phyloP scores from a whole-genome alignment of 2,113 vertebrate genomes.

The Tragelaphus strepsiceros region DNA sequence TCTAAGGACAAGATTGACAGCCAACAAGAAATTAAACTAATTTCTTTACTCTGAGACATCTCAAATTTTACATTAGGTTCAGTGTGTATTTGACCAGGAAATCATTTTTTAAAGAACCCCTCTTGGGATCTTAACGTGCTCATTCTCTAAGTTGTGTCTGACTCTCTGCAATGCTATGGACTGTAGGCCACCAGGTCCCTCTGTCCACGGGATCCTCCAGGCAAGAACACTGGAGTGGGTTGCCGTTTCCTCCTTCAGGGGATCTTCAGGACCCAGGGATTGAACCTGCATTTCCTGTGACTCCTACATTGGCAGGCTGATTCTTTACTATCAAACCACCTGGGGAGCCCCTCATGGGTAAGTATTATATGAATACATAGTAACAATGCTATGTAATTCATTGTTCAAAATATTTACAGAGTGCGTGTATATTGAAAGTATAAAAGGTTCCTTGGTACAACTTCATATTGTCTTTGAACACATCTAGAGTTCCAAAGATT shows the following conservation, averaged over 20 bases:
- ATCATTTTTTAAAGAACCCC: neutral
- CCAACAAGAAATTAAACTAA: neutral
- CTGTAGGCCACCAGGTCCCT: neutral
- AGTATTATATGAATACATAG: neutral
- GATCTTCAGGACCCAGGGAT: neutral
- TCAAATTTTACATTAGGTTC: neutral
- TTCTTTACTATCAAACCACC: neutral
- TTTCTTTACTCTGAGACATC: neutral
- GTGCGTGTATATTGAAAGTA: neutral
- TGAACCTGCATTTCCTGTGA: neutral
- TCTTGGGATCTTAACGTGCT: neutral
- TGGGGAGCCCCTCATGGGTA: neutral
- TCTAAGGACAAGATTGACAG: neutral
- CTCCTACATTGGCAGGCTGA: neutral
- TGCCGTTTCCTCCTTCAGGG: neutral
- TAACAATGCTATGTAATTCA: neutral
- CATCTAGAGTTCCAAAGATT: neutral
- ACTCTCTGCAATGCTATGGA: neutral
- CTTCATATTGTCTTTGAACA: neutral
- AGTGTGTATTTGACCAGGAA: neutral
- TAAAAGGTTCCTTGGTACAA: neutral
- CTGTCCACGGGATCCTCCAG: neutral
- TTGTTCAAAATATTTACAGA: neutral
- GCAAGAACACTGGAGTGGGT: neutral
- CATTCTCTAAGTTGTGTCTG: neutral